Conservation (phyloP, 1,140 invertebrate species). For the Mamestra configurata region DNA sequence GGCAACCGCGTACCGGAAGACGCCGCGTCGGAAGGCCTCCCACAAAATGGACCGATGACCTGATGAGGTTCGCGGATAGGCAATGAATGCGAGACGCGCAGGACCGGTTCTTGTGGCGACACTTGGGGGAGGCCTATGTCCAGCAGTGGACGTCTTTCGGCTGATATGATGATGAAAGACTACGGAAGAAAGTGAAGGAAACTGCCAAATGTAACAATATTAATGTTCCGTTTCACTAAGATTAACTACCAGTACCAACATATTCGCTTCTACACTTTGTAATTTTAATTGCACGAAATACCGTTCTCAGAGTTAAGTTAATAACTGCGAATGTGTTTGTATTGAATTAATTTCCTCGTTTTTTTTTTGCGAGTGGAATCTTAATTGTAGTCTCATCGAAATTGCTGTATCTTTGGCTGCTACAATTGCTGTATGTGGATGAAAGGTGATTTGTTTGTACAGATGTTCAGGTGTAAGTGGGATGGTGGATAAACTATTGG, state of each 20-base stretch:
- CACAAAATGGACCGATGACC: no score
- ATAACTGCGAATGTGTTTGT: slow-evolving; percentile 40
- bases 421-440: not conserved
- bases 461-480: not conserved
- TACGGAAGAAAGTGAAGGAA: not conserved
- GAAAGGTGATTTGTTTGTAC: not conserved
- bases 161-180: no score
- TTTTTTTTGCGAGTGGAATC: slow-evolving; percentile 38
- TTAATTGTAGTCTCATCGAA: slow-evolving; percentile 26
- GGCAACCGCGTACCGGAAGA: no score
- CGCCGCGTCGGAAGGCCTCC: no score
- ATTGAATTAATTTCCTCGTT: slow-evolving; percentile 20
- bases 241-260: not conserved
- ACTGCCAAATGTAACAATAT: not conserved
- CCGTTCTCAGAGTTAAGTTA: slow-evolving; percentile 18
- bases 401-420: slow-evolving; percentile 15
- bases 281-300: slow-evolving; percentile 50
- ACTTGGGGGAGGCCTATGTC: no score
- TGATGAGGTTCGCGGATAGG: no score
- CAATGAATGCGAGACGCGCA: no score
- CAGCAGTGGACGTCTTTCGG: no score
- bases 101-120: no score
- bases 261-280: slow-evolving; percentile 20
- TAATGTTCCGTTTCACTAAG: slow-evolving; percentile 12
- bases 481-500: not conserved